Percentiles rank a stretch among this genome's conserved stretches.
Conservation (phyloP, 2,113 vertebrate genomes). For the Carettochelys insculpta region DNA sequence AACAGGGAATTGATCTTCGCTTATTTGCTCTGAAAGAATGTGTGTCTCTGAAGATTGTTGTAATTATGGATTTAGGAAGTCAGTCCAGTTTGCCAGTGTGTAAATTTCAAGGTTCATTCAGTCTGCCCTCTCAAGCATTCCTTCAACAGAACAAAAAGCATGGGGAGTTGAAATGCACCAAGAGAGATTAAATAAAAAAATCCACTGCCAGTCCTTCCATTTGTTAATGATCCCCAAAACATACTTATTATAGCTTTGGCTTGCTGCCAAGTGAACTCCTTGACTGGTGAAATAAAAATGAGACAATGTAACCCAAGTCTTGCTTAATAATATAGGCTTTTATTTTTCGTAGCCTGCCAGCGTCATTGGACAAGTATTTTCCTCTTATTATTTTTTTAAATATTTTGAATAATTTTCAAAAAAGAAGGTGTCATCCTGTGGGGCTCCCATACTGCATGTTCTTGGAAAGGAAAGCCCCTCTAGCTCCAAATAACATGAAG, state of each 20-base stretch:
- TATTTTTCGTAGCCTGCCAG: background rate
- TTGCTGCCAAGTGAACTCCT: background rate
- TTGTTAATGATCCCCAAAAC: constrained; percentile 43
- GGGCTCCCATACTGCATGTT: background rate
- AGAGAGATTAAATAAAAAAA: constrained; percentile 56
- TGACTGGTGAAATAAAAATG: background rate
- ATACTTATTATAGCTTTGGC: constrained; percentile 34
- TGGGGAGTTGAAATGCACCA: constrained; percentile 42
- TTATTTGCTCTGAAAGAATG: constrained; percentile 52
- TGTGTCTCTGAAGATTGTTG: constrained; percentile 60
- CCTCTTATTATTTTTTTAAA: background rate
- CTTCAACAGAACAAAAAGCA: constrained; percentile 48
- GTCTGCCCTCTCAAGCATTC: constrained; percentile 60
- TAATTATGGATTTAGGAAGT: constrained; percentile 71
- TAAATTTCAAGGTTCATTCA: constrained; percentile 69
- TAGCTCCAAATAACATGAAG: background rate
- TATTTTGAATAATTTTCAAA: constrained; percentile 16
- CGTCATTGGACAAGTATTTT: constrained; percentile 1
- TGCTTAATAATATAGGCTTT: background rate
- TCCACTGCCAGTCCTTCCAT: constrained; percentile 24
- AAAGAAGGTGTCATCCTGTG: background rate
- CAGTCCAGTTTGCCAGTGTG: constrained; percentile 57
- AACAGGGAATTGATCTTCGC: constrained; percentile 67
- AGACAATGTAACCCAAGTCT: background rate
- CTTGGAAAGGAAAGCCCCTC: background rate